Evolutionary conservation across 1,140 invertebrate genomes (phyloP).

Genomic region (Portunus trituberculatus): DNA sequence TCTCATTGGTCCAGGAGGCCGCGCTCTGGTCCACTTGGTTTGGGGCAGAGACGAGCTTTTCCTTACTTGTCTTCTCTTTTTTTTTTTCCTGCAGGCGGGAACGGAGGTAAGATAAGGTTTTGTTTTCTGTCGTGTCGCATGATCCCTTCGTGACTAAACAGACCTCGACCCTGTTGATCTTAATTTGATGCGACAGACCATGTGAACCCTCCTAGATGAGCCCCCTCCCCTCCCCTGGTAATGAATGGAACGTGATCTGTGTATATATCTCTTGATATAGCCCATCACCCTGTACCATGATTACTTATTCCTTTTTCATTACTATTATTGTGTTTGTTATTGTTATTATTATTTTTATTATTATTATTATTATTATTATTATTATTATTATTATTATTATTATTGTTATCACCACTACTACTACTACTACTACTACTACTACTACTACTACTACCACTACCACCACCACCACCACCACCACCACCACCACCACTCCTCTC

Average conservation of each 20-base stretch:
- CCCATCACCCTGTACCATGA: neutral
- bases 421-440: neutral
- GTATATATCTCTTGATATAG: slow-evolving; percentile 45
- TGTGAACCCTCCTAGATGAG: slow-evolving; percentile 32
- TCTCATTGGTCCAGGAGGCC: neutral
- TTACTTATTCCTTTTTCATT: neutral
- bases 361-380: neutral
- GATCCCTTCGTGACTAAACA: slow-evolving; percentile 57
- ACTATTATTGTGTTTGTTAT: neutral
- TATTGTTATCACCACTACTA: neutral
- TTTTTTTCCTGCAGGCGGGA: slow-evolving; percentile 70
- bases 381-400: neutral
- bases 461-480: too few species aligned
- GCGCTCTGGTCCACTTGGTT: slow-evolving; percentile 52
- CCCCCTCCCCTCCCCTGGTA: slow-evolving; percentile 7
- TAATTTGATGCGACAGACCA: slow-evolving; percentile 56
- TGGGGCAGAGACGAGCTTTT: slow-evolving; percentile 27
- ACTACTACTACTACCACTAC: neutral
- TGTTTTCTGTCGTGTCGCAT: slow-evolving; percentile 57
- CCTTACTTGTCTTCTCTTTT: slow-evolving; percentile 37
- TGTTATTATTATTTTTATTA: neutral
- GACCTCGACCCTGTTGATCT: slow-evolving; percentile 58
- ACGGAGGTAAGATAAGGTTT: slow-evolving; percentile 66
- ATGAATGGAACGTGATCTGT: slow-evolving; percentile 46
- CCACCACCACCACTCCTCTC: too few species aligned